Conservation (phyloP, 2,888 invertebrate species). For the Myathropa florea region DNA sequence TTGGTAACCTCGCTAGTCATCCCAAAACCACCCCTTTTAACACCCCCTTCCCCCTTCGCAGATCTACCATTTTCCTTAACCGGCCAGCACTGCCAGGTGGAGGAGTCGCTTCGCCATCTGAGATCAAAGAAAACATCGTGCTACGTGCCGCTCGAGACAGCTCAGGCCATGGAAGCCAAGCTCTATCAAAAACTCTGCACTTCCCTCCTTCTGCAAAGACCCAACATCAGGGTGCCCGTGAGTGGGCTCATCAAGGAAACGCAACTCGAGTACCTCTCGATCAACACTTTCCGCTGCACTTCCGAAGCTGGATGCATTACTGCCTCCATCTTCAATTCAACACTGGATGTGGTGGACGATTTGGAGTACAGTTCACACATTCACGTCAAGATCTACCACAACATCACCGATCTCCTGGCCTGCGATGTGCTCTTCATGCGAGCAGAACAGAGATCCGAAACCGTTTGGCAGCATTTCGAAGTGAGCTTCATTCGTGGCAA, state of each 20-base stretch:
- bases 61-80: conserved; percentile 76
- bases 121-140: conserved; percentile 73
- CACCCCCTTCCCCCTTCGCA: neutral
- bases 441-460: neutral
- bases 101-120: conserved; percentile 75
- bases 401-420: conserved; percentile 72
- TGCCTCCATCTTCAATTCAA: conserved; percentile 3
- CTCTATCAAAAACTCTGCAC: conserved; percentile 52
- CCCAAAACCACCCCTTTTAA: neutral
- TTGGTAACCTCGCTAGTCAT: conserved; percentile 12
- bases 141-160: conserved; percentile 65
- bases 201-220: conserved; percentile 27
- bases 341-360: conserved; percentile 22
- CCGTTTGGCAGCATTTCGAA: conserved; percentile 74
- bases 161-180: conserved; percentile 59
- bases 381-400: conserved; percentile 72
- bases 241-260: conserved; percentile 13
- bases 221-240: conserved; percentile 8
- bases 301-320: conserved; percentile 10
- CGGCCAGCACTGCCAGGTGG: conserved; percentile 74
- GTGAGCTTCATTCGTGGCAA: conserved; percentile 73
- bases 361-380: conserved; percentile 57
- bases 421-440: conserved; percentile 58
- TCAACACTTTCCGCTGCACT: conserved; percentile 24
- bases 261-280: conserved; percentile 19